Percentiles rank a stretch among this genome's conserved stretches.
phyloP scores from a whole-genome alignment of 1,140 invertebrate genomes.

The Micrasema minimum region DNA sequence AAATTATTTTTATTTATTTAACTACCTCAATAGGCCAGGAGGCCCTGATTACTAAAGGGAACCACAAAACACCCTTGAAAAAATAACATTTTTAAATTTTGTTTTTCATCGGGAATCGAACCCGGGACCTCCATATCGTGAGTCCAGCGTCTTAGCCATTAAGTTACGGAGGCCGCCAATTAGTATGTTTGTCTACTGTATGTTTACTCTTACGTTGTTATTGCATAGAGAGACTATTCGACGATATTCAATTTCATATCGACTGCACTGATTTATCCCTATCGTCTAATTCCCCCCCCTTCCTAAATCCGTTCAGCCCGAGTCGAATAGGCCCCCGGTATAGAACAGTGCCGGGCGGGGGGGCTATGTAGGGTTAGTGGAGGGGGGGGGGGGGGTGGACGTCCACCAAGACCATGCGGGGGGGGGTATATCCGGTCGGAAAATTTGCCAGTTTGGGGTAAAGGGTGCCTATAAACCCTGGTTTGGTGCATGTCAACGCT shows the following conservation, averaged over 20 bases:
- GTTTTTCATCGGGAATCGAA: no score
- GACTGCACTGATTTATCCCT: conserved; percentile 44
- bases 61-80: no score
- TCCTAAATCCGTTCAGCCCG: conserved; percentile 45
- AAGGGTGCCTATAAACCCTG: conserved; percentile 16
- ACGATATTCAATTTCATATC: conserved; percentile 2
- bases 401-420: conserved; percentile 13
- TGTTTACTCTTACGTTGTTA: no score
- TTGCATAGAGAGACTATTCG: no score
- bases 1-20: no score
- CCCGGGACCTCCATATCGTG: no score
- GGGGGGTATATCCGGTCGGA: conserved; percentile 28
- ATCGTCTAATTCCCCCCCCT: conserved; percentile 12
- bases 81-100: no score
- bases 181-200: no score
- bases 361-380: background rate
- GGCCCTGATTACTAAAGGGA: no score
- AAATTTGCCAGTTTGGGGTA: conserved; percentile 31
- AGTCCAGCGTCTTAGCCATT: no score
- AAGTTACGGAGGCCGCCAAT: no score
- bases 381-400: background rate
- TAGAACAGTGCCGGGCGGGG: conserved; percentile 25
- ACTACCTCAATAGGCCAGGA: no score
- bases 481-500: conserved; percentile 6
- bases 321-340: conserved; percentile 48